These are phyloP conservation scores for Leuciscus waleckii DNA, from an alignment of 2,797 vertebrate genomes.

Conservation along the genomic window DNA sequence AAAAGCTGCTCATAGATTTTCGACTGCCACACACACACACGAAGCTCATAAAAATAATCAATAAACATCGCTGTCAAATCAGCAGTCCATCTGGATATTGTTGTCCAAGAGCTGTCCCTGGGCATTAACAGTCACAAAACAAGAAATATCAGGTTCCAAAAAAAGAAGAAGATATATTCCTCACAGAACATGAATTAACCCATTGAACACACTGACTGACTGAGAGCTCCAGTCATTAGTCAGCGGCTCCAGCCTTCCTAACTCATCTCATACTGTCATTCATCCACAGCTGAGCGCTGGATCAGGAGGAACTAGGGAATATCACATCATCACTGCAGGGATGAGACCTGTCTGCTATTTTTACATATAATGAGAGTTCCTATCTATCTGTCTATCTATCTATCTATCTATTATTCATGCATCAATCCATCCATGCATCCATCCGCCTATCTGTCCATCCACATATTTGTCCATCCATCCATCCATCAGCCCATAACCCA, in stretches of 20 bases:
- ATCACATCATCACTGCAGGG: not conserved
- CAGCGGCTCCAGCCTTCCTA: constrained; percentile 26
- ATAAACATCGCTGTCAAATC: constrained; percentile 49
- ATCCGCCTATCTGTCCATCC: too few species aligned
- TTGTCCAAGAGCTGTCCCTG: constrained; percentile 7
- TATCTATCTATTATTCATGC: not conserved
- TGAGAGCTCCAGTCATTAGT: constrained; percentile 45
- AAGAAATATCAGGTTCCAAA: constrained; percentile 22
- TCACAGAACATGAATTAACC: constrained; percentile 57
- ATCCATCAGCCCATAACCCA: not conserved
- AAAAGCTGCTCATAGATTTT: constrained; percentile 28
- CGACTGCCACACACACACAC: constrained; percentile 12
- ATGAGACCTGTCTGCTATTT: not conserved
- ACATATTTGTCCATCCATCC: too few species aligned
- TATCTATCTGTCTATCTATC: not conserved
- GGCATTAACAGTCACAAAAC: constrained; percentile 2
- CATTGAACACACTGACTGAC: constrained; percentile 45
- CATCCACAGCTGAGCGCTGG: constrained; percentile 21
- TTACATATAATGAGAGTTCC: not conserved
- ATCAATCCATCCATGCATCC: not conserved
- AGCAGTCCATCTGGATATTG: constrained; percentile 26
- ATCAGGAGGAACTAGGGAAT: not conserved
- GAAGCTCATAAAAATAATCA: constrained; percentile 31
- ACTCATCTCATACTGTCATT: constrained; percentile 34
- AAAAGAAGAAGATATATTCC: constrained; percentile 46